Evolutionary conservation across 2,797 vertebrate species (phyloP), one percentile per base, ranked within the genome.

Genomic region (Diglossa cyanea): DNA sequence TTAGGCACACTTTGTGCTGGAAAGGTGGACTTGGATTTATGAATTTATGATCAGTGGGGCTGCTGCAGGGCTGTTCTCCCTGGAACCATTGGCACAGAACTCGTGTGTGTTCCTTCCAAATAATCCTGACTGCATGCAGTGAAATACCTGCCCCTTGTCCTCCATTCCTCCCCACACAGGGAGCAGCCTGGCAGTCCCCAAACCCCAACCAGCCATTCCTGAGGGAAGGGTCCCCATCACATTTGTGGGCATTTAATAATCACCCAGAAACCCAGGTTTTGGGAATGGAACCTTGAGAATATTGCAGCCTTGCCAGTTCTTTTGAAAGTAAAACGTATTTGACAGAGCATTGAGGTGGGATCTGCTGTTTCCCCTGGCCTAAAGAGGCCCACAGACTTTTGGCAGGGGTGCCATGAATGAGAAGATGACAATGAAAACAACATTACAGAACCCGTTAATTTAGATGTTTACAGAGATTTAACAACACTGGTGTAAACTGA

Each of bases 61-160:
- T 88, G 44, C 67, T 89, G 35, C 67, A 60, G 37, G 20, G 6
- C 4, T 78, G 4, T 33, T 90, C 66, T 58, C 31, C 21, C 30
- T 14, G 18, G 2, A 2, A 48, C 13, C 58, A 18, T 0, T 16
- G 44, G 48, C 28, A 42, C 24, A 42, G 19, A 68, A 39, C 18
- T 58, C 0, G 0, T 55, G 25, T 11, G 17, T 20, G 6, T 25
- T 65, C 26, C 26, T 37, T 12, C 7, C 35, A 58, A 58, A 75
- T 18, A 48, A 57, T 42, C 19, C 24, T 25, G 20, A 31, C 31
- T 28, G 8, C 8, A 2, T 7, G 35, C 26, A 33, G 1, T 26
- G 30, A 57, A 87, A 79, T 31, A 19, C 30, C 33, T 84, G 84
- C 42, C 58, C 15, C 30, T 33, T 70, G 25, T 30, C 50, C 33